phyloP scores from a whole-genome alignment of 2,797 vertebrate genomes.

The Hemibagrus guttatus region DNA sequence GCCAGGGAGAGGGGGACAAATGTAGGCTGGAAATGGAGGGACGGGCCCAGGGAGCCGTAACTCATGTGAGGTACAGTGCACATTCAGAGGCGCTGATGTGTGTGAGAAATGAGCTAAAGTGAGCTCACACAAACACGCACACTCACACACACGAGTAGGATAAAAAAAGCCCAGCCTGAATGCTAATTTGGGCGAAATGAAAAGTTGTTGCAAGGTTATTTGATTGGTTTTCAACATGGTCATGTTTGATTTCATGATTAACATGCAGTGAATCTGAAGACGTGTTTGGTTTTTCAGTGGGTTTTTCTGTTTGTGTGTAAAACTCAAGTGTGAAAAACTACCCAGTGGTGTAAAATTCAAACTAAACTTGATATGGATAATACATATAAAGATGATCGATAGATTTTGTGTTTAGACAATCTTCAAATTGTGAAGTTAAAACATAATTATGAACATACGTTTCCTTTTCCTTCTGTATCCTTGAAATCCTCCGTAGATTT shows the following conservation, averaged over 20 bases:
- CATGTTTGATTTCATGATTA: not conserved
- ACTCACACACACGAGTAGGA: constrained; percentile 5
- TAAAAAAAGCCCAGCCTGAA: not conserved
- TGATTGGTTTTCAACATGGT: not conserved
- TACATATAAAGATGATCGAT: not conserved
- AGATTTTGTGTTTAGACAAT: not conserved
- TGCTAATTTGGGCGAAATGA: not conserved
- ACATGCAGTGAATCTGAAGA: not conserved
- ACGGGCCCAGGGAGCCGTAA: constrained; percentile 45
- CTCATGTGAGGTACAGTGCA: constrained; percentile 49
- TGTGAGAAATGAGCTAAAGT: constrained; percentile 56
- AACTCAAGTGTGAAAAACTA: not conserved
- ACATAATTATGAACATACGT: not conserved
- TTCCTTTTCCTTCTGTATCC: not conserved
- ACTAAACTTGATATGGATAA: not conserved
- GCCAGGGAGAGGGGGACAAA: constrained; percentile 59
- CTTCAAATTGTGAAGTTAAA: not conserved
- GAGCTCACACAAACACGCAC: constrained; percentile 5
- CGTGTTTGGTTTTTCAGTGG: not conserved
- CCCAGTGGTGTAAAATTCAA: not conserved
- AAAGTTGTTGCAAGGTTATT: not conserved
- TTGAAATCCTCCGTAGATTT: not conserved
- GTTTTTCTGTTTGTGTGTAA: not conserved
- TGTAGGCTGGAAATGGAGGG: constrained; percentile 48
- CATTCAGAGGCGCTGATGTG: constrained; percentile 61